Percentiles rank a stretch among this genome's conserved stretches.
Conservation (phyloP, 2,113 vertebrate genomes). For the Pipa parva region DNA sequence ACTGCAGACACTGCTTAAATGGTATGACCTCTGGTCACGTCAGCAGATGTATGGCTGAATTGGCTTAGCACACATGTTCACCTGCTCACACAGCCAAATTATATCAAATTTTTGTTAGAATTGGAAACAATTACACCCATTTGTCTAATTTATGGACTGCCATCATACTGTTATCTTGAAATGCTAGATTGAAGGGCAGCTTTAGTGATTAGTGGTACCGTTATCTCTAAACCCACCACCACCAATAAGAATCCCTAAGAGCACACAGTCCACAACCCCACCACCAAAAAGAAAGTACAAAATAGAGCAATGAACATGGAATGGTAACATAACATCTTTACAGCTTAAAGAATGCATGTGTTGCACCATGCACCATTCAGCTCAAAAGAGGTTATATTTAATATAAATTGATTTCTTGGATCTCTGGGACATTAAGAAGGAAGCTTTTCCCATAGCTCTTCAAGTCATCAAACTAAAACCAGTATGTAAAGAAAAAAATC, state of each 20-base stretch:
- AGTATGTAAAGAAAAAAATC: neutral
- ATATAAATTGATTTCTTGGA: neutral
- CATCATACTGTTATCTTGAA: neutral
- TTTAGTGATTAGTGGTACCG: neutral
- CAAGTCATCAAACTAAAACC: constrained; percentile 3
- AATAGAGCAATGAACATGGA: neutral
- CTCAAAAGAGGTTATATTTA: neutral
- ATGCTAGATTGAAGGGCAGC: neutral
- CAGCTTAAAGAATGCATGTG: neutral
- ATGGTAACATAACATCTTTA: neutral
- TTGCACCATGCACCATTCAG: neutral
- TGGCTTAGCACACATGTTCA: neutral
- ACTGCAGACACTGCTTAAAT: no score
- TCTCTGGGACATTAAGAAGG: neutral
- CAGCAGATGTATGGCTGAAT: neutral
- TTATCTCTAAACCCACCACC: neutral
- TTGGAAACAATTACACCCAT: no score
- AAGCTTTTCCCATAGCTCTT: neutral
- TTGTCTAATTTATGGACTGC: no score
- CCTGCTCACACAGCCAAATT: neutral
- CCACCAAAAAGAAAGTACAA: neutral
- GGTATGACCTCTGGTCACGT: no score
- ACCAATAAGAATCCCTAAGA: constrained; percentile 8
- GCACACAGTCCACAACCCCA: neutral
- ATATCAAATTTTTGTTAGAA: neutral